Conservation (phyloP, 2,888 invertebrate species). For the Rhogogaster chlorosoma region DNA sequence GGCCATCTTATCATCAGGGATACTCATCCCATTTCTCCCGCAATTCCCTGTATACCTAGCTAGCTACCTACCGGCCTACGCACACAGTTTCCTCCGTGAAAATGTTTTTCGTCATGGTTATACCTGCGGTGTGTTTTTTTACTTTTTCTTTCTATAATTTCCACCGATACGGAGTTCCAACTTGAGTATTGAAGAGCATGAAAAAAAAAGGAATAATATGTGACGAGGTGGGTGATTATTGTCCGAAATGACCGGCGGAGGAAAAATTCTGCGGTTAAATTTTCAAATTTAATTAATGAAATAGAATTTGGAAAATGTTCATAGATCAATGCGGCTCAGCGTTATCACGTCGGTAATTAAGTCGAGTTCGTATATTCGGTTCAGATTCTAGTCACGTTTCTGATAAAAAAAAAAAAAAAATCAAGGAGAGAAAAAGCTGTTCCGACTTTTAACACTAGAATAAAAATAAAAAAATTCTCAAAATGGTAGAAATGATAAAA, state of each 20-base stretch:
- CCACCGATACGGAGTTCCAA: background rate
- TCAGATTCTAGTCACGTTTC: constrained; percentile 6
- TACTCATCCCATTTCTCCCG: constrained; percentile 35
- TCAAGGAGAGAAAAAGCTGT: background rate
- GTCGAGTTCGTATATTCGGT: background rate
- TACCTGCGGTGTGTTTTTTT: background rate
- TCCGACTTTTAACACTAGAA: background rate
- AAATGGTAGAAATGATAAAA: constrained; percentile 16
- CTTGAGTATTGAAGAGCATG: background rate
- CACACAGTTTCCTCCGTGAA: background rate
- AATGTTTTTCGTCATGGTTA: background rate
- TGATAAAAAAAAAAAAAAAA: background rate
- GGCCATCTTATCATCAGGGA: constrained; percentile 45
- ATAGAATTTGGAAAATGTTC: background rate
- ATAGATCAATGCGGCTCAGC: background rate
- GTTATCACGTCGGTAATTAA: background rate
- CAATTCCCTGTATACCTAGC: constrained; percentile 14
- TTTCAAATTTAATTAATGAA: background rate
- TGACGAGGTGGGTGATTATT: background rate
- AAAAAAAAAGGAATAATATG: background rate
- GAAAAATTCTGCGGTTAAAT: background rate
- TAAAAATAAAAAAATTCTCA: background rate
- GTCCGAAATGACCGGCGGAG: background rate
- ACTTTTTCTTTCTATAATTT: background rate
- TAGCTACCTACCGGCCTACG: background rate